Percentiles rank a stretch among this genome's conserved stretches.
These are phyloP conservation scores for Oreochromis niloticus DNA, from an alignment of 2,113 vertebrate genomes.

Conservation along the genomic window DNA sequence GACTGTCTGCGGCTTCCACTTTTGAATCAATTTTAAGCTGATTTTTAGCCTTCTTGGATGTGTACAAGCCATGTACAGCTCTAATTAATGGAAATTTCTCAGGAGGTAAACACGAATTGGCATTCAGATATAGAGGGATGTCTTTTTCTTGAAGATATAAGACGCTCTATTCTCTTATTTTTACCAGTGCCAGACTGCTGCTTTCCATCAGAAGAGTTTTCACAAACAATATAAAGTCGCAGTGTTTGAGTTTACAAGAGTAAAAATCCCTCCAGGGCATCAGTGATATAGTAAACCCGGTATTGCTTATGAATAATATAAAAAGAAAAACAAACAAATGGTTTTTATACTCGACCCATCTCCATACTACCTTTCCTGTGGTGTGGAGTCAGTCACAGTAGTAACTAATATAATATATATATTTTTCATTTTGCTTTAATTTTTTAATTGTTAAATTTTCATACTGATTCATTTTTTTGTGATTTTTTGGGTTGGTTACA, in stretches of 20 bases:
- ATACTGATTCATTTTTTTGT: neutral
- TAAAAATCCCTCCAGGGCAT: neutral
- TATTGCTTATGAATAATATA: neutral
- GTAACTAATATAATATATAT: neutral
- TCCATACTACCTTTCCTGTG: neutral
- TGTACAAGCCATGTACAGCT: neutral
- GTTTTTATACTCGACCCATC: accelerated
- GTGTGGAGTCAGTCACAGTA: neutral
- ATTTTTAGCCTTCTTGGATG: neutral
- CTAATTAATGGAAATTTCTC: neutral
- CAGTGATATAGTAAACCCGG: accelerated
- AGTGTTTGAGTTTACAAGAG: neutral
- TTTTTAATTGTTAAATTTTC: neutral
- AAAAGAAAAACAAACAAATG: neutral
- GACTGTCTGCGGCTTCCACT: neutral
- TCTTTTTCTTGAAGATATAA: neutral
- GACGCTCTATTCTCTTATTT: neutral
- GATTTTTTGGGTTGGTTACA: neutral
- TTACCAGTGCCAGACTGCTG: neutral
- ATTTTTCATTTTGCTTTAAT: neutral
- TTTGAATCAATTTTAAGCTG: neutral
- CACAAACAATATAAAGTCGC: neutral
- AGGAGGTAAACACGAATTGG: neutral
- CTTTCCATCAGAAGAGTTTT: neutral
- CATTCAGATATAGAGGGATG: neutral